Evolutionary conservation across 2,888 invertebrate species (phyloP).

Genomic region (Octonoba sinensis): DNA sequence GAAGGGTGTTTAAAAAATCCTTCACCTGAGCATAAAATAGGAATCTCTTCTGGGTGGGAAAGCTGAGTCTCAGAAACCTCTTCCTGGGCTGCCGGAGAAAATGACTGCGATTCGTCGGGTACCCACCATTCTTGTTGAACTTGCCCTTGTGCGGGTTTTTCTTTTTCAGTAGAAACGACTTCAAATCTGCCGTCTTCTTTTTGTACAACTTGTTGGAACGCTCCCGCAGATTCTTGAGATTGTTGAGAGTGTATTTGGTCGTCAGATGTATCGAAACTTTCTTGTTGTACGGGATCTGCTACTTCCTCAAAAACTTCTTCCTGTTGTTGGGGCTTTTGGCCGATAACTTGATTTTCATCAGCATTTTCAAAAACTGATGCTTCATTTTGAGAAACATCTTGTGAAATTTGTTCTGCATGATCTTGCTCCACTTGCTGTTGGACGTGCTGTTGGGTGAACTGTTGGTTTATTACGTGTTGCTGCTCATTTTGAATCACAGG

Average conservation of each 20-base stretch:
- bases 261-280: too few species aligned
- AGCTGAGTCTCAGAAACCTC: background rate
- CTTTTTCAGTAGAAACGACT: background rate
- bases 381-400: constrained; percentile 17
- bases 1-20: constrained; percentile 44
- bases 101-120: constrained; percentile 2
- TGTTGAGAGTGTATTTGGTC: background rate
- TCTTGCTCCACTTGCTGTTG: constrained; percentile 1
- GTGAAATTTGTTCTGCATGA: background rate
- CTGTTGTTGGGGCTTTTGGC: constrained; percentile 3
- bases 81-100: background rate
- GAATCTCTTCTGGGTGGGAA: background rate
- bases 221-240: constrained; percentile 11
- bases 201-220: constrained; percentile 31
- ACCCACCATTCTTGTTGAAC: constrained; percentile 27
- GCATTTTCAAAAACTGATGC: background rate
- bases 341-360: background rate
- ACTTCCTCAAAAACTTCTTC: constrained; percentile 3
- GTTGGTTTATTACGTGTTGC: background rate
- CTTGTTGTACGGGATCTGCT: background rate
- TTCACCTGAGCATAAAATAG: constrained; percentile 31
- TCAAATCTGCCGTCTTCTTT: background rate
- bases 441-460: background rate
- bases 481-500: constrained; percentile 4
- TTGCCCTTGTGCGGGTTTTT: background rate